Conservation (phyloP, 2,888 invertebrate species). For the Athetis lepigone region DNA sequence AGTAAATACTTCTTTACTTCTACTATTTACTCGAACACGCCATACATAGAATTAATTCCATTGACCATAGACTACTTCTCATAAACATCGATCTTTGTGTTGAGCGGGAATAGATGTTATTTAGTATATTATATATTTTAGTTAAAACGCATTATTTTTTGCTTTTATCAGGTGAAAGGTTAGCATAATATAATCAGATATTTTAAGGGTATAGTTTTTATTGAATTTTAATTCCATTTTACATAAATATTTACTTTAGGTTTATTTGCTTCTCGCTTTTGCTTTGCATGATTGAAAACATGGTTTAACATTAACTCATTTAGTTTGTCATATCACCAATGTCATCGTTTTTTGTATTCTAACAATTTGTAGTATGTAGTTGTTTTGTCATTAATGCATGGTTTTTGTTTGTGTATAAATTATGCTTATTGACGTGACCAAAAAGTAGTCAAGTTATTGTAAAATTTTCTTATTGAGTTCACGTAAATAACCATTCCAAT, state of each 20-base stretch:
- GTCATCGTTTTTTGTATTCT: conserved; percentile 1
- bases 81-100: conserved; percentile 34
- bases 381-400: neutral
- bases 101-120: conserved; percentile 22
- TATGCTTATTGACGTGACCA: neutral
- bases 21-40: conserved; percentile 37
- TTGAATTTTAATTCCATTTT: conserved; percentile 7
- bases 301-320: conserved; percentile 30
- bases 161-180: conserved; percentile 34
- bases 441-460: neutral
- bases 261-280: conserved; percentile 48
- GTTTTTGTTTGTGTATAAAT: neutral
- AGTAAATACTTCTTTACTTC: too few species aligned
- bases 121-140: conserved; percentile 4
- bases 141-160: too few species aligned
- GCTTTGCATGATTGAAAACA: conserved; percentile 52
- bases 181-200: neutral
- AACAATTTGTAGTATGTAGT: neutral
- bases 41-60: conserved; percentile 9
- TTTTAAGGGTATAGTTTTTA: conserved; percentile 1
- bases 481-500: conserved; percentile 2
- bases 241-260: conserved; percentile 17
- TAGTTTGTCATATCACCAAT: conserved; percentile 12
- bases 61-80: conserved; percentile 28
- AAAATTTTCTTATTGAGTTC: neutral